A percentile compares a stretch with the other conserved stretches of the same genome.
phyloP scores from a whole-genome alignment of 2,797 vertebrate genomes.

The Dryobates pubescens region DNA sequence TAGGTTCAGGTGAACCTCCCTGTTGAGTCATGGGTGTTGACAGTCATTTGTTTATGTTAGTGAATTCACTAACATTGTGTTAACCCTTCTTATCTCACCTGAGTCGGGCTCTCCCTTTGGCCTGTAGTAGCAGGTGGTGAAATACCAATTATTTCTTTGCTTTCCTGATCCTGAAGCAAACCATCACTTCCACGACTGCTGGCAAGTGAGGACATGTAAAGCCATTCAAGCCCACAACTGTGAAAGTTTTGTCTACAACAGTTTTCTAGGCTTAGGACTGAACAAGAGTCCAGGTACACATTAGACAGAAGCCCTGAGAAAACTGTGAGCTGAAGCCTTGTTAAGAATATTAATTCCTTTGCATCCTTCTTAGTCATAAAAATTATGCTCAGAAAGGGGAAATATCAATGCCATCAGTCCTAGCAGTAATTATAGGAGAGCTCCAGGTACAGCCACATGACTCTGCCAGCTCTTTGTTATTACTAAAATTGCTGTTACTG shows the following conservation, averaged over 20 bases:
- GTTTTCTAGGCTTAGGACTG: not conserved
- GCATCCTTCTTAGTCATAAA: not conserved
- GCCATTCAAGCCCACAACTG: not conserved
- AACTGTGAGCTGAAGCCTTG: not conserved
- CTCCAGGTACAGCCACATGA: not conserved
- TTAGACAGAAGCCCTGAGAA: not conserved
- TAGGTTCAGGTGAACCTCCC: not conserved
- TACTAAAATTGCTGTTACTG: not conserved
- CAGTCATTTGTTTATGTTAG: not conserved
- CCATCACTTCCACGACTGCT: not conserved
- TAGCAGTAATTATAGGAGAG: not conserved
- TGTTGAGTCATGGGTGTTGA: fast-evolving
- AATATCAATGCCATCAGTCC: not conserved
- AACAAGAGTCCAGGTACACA: not conserved
- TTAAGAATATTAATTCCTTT: not conserved
- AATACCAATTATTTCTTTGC: not conserved
- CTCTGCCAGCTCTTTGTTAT: not conserved
- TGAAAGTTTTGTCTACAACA: not conserved
- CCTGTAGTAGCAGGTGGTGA: not conserved
- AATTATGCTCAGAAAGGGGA: not conserved
- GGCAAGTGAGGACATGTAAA: not conserved
- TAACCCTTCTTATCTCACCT: not conserved
- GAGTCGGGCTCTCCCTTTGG: not conserved
- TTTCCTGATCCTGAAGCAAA: not conserved
- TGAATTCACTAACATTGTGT: not conserved